Percentiles rank a stretch among this genome's conserved stretches.
phyloP scores from a whole-genome alignment of 2,797 vertebrate species.

The Hirundo rustica region DNA sequence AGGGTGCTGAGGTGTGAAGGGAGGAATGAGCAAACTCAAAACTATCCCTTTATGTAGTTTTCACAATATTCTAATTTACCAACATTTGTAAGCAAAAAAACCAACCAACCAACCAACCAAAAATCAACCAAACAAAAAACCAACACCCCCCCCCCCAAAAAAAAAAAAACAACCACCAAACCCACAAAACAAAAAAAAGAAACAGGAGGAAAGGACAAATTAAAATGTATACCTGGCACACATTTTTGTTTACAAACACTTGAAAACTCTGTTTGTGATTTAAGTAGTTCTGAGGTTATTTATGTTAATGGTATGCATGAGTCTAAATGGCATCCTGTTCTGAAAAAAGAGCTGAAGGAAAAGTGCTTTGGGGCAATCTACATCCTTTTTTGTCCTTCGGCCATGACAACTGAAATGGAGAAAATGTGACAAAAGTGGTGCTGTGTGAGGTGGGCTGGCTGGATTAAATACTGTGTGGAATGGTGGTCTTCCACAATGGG shows the following conservation, averaged over 20 bases:
- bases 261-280: background rate
- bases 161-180: too few relatives aligned
- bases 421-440: background rate
- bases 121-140: too few relatives aligned
- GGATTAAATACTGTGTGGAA: background rate
- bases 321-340: slow-evolving; percentile 46
- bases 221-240: background rate
- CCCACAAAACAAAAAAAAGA: too few relatives aligned
- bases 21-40: background rate
- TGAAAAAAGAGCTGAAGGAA: background rate
- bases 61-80: background rate
- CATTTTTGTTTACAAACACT: background rate
- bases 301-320: slow-evolving; percentile 40
- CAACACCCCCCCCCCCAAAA: too few relatives aligned
- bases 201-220: background rate
- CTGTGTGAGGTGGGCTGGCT: background rate
- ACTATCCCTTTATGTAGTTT: background rate
- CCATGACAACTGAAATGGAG: background rate
- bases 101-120: background rate
- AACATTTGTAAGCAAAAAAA: background rate
- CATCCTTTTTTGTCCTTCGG: background rate
- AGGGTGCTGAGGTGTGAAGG: background rate
- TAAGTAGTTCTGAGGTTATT: background rate
- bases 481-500: background rate
- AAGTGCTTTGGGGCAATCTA: slow-evolving; percentile 28